Conservation (phyloP, 2,113 vertebrate species). For the Equus quagga region DNA sequence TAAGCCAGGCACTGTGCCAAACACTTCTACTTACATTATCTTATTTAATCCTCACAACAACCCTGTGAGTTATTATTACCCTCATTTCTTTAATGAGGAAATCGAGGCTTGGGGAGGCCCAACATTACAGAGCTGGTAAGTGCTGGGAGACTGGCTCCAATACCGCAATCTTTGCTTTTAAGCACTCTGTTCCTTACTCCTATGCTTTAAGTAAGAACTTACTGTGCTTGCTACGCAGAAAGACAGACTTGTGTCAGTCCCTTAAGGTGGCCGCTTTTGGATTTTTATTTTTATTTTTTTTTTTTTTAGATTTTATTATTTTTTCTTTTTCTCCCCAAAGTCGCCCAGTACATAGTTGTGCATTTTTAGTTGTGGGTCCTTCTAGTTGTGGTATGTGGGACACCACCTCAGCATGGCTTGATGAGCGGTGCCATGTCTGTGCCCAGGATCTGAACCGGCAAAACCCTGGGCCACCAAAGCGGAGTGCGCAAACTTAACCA, state of each 20-base stretch:
- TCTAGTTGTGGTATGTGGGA: no score
- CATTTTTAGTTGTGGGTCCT: no score
- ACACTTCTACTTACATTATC: background rate
- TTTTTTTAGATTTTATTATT: no score
- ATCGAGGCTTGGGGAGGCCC: background rate
- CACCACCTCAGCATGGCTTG: no score
- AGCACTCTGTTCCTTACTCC: background rate
- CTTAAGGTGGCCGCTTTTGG: background rate
- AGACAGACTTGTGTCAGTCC: background rate
- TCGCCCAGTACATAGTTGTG: no score
- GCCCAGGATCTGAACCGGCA: no score
- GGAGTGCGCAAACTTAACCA: no score
- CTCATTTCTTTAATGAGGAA: constrained; percentile 10
- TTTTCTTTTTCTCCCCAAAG: no score
- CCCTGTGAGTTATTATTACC: background rate
- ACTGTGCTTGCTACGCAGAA: background rate
- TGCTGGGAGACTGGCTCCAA: background rate
- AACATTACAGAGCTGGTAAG: background rate
- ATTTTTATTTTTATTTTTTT: no score
- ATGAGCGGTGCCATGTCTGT: no score
- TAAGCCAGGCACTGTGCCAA: background rate
- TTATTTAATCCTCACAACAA: background rate
- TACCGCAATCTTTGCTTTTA: background rate
- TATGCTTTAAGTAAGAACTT: background rate
- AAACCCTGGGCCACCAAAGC: no score